Evolutionary conservation across 2,888 invertebrate genomes (phyloP).

Genomic region (Drosophila subquinaria): DNA sequence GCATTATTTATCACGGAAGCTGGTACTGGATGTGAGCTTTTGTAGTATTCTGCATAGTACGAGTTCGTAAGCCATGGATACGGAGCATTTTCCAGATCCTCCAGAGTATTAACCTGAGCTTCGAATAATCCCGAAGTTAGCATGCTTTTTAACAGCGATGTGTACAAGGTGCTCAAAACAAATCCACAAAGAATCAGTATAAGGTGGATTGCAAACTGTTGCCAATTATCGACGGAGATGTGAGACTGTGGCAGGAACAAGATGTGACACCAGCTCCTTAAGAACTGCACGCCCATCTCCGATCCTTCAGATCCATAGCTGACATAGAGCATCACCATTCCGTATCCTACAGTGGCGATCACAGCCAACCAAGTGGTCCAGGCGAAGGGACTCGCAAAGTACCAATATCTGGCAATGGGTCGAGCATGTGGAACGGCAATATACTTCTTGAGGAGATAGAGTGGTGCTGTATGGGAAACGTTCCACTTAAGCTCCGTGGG

Average conservation of each 20-base stretch:
- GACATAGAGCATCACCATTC: conserved; percentile 34
- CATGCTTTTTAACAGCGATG: conserved; percentile 61
- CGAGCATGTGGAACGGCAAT: conserved; percentile 57
- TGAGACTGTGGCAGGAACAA: conserved; percentile 12
- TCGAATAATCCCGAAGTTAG: conserved; percentile 63
- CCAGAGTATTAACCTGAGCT: conserved; percentile 43
- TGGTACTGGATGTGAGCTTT: background rate
- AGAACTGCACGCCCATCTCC: conserved; percentile 35
- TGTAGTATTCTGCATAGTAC: conserved; percentile 26
- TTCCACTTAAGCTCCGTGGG: conserved; percentile 1
- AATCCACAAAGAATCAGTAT: conserved; percentile 54
- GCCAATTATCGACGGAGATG: conserved; percentile 32
- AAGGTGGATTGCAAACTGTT: conserved; percentile 33
- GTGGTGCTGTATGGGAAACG: background rate
- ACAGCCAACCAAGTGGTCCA: conserved; percentile 43
- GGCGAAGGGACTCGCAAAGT: conserved; percentile 57
- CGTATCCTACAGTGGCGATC: conserved; percentile 18
- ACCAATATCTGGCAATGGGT: conserved; percentile 54
- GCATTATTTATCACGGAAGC: background rate
- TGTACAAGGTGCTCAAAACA: conserved; percentile 59
- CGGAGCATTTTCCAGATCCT: conserved; percentile 49
- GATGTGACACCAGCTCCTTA: conserved; percentile 21
- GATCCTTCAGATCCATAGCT: conserved; percentile 2
- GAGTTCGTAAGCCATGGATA: conserved; percentile 28
- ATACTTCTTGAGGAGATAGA: conserved; percentile 16